Conservation (phyloP, 1,140 invertebrate species). For the Ceratosolen fusciceps region DNA sequence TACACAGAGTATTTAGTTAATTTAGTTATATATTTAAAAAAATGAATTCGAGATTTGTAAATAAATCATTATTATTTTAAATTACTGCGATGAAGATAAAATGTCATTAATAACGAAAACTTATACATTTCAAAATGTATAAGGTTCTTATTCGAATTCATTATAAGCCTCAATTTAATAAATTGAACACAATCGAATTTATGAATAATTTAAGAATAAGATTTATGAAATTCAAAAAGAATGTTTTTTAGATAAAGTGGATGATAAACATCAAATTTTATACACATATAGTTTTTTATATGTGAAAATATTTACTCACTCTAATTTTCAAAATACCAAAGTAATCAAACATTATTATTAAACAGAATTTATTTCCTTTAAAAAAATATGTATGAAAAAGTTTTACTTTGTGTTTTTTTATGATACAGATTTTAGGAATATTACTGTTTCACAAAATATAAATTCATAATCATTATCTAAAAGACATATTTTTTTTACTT, state of each 20-base stretch:
- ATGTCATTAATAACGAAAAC: neutral
- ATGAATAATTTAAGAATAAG: no score
- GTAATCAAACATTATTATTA: no score
- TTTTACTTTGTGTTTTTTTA: neutral
- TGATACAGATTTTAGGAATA: slow-evolving; percentile 18
- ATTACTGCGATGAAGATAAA: slow-evolving; percentile 14
- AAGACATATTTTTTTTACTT: no score
- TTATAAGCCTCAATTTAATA: neutral
- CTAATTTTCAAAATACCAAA: no score
- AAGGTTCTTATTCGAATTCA: neutral
- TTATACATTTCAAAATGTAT: neutral
- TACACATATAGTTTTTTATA: no score
- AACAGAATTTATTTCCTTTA: neutral
- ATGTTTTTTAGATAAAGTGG: neutral
- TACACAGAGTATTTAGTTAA: no score
- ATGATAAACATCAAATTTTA: no score
- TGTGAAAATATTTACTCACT: no score
- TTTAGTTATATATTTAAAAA: slow-evolving; percentile 15
- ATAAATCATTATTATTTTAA: slow-evolving; percentile 29
- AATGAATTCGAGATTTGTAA: slow-evolving; percentile 35
- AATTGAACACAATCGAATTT: slow-evolving; percentile 16
- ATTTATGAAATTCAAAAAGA: slow-evolving; percentile 13
- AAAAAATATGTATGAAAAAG: neutral
- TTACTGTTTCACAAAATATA: neutral
- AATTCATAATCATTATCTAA: neutral